phyloP scores from a whole-genome alignment of 2,888 invertebrate species.

The Synergus laeviventris region DNA sequence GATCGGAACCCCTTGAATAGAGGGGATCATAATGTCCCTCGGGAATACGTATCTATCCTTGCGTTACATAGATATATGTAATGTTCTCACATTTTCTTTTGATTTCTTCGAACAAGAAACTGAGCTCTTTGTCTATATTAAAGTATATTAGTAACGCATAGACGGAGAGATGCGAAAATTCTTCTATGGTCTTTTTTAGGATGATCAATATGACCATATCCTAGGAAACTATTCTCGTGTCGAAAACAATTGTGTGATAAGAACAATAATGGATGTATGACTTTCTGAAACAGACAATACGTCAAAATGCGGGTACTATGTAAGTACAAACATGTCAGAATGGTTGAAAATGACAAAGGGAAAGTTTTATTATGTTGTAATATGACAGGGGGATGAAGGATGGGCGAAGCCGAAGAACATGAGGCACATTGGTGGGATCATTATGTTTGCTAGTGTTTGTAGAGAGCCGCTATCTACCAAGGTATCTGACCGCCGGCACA shows the following conservation, averaged over 20 bases:
- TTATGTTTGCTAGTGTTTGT: slow-evolving; percentile 52
- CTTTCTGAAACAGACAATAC: neutral
- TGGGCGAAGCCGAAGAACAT: slow-evolving; percentile 15
- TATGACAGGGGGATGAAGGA: slow-evolving; percentile 31
- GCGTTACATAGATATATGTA: slow-evolving; percentile 16
- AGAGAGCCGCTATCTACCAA: slow-evolving; percentile 49
- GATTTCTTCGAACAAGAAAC: neutral
- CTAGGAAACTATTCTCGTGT: neutral
- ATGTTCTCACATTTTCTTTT: slow-evolving; percentile 1
- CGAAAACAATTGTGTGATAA: neutral
- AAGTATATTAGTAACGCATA: neutral
- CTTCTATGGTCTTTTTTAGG: neutral
- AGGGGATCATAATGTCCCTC: slow-evolving; percentile 63
- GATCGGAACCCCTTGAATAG: slow-evolving; percentile 56
- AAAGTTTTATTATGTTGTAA: slow-evolving; percentile 40
- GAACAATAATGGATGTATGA: neutral
- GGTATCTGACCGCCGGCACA: slow-evolving; percentile 55
- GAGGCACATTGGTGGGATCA: slow-evolving; percentile 41
- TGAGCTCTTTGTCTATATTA: neutral
- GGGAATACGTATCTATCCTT: slow-evolving; percentile 53
- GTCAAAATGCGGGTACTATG: neutral
- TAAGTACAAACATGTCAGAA: slow-evolving; percentile 30
- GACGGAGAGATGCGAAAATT: neutral
- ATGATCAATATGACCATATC: neutral
- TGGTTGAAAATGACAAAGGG: slow-evolving; percentile 34